These are phyloP conservation scores for Notodonta dromedarius DNA, from an alignment of 2,888 invertebrate genomes.

Conservation along the genomic window DNA sequence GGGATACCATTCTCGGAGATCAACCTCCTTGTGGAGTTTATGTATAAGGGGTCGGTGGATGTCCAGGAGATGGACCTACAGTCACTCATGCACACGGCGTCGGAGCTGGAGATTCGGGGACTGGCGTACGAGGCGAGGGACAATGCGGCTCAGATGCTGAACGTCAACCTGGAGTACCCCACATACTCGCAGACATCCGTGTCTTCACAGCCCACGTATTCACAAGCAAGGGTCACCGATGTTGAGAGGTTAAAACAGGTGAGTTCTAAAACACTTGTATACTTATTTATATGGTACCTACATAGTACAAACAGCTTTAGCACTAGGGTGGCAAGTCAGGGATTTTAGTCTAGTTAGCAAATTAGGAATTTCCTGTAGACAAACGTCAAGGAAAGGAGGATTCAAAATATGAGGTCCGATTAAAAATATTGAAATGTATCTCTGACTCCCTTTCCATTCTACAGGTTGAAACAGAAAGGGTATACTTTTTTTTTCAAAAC, in stretches of 20 bases:
- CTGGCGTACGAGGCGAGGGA: constrained; percentile 85
- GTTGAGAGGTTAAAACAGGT: constrained; percentile 80
- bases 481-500: too few species aligned
- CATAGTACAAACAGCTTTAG: too few species aligned
- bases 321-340: too few species aligned
- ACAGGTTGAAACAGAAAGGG: too few species aligned
- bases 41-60: constrained; percentile 89
- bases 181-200: constrained; percentile 65
- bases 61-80: constrained; percentile 86
- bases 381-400: too few species aligned
- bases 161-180: constrained; percentile 81
- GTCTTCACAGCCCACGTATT: constrained; percentile 49
- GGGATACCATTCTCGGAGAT: constrained; percentile 87
- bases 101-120: constrained; percentile 87
- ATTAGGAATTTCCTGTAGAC: too few species aligned
- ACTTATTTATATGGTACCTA: too few species aligned
- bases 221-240: constrained; percentile 69
- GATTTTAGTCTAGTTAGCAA: too few species aligned
- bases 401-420: too few species aligned
- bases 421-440: too few species aligned
- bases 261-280: constrained; percentile 29
- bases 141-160: constrained; percentile 82
- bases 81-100: constrained; percentile 86
- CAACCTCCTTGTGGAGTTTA: constrained; percentile 87
- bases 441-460: too few species aligned